Conservation (phyloP, 2,113 vertebrate genomes). For the Opisthocomus hoazin region DNA sequence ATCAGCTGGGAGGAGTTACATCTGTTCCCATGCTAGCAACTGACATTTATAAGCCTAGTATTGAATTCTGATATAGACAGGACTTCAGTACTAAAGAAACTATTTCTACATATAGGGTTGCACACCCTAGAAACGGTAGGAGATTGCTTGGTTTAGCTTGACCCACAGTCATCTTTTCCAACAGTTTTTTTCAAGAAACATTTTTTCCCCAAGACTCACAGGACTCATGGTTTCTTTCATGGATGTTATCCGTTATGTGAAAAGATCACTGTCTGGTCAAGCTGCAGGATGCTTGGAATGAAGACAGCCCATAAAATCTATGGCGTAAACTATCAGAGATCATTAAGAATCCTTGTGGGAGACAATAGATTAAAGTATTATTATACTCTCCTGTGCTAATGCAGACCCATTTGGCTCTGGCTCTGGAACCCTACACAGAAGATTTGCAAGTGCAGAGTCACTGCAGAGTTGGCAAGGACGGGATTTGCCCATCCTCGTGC, state of each 20-base stretch:
- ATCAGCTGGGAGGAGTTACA: constrained; percentile 47
- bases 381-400: background rate
- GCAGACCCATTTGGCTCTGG: background rate
- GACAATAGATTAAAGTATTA: constrained; percentile 2
- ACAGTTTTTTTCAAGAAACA: background rate
- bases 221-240: constrained; percentile 23
- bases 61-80: constrained; percentile 36
- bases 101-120: background rate
- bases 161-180: constrained; percentile 39
- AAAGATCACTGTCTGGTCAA: constrained; percentile 41
- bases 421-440: background rate
- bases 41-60: constrained; percentile 53
- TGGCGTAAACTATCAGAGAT: background rate
- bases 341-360: constrained; percentile 21
- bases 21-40: constrained; percentile 47
- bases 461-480: background rate
- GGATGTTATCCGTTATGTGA: constrained; percentile 14
- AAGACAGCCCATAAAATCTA: constrained; percentile 20
- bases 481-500: background rate
- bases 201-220: constrained; percentile 48
- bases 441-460: background rate
- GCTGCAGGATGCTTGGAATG: constrained; percentile 29
- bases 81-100: background rate
- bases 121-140: background rate
- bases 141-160: constrained; percentile 4